Base-by-base conservation (phyloP, 53 echinoderm and acorn worm species). In the Zoroaster sp. region DNA sequence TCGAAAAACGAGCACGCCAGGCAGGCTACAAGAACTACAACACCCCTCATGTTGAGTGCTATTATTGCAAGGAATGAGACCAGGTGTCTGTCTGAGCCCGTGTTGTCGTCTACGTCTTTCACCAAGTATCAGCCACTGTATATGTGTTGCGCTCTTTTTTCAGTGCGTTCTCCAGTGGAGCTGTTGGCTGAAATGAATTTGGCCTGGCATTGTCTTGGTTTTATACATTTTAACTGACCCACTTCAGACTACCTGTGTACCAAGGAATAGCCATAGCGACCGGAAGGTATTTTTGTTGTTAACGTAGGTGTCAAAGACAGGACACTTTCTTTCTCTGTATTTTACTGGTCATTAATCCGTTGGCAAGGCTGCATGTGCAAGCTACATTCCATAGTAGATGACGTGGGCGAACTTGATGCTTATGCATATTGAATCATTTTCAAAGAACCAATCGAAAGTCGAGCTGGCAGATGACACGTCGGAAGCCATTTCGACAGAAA, bases 341-440 rank as follows among this genome's bases (percentile, higher is more conserved):
- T 30, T 71, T 51, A 17, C 37, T 69, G 49, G 70, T n/a, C 70
- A 35, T 47, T 47, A 47, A 28, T 34, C 49, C 49, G 85, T 85
- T 71, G 85, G 10, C 85, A 85, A 71, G 85, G 71, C 71, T 63
- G 12, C 75, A 31, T 18, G 5, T 55, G 54, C 52, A 36, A 37
- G 37, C 34, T 59, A 47, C 85, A 85, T 85, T 85, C 85, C 85
- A 71, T 70, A 70, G 49, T 46, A 85, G 42, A 66, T 85, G 85
- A 71, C 85, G 83, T 47, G 37, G 49, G 47, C 21, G 71, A 41
- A 13, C 66, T 13, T 13, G 44, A 18, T 11, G 59, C 44, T 85
- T 32, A 85, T 85, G 85, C 69, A 85, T 85, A 85, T 85, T 35
- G 35, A 85, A 85, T 69, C 34, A 66, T 23, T 71, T 85, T 85